phyloP scores from a whole-genome alignment of 2,113 vertebrate species.

The Sminthopsis crassicaudata region DNA sequence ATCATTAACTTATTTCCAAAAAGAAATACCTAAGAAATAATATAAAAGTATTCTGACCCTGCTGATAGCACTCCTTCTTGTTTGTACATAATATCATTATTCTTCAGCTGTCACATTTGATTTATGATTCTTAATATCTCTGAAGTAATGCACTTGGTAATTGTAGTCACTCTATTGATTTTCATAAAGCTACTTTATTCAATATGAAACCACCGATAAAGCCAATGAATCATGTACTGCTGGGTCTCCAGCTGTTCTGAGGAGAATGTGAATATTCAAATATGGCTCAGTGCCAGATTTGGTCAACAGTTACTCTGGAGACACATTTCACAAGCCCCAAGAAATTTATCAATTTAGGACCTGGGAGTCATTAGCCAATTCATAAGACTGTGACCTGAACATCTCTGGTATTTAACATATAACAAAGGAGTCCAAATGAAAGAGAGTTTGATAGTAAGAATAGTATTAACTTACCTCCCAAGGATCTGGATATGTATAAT shows the following conservation, averaged over 20 bases:
- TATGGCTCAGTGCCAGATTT: constrained; percentile 58
- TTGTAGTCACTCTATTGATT: constrained; percentile 82
- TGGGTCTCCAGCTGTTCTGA: constrained; percentile 54
- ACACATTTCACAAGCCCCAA: constrained; percentile 68
- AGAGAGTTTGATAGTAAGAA: constrained; percentile 69
- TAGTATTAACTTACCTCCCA: constrained; percentile 74
- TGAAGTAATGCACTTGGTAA: constrained; percentile 81
- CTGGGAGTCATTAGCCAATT: constrained; percentile 71
- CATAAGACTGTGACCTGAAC: constrained; percentile 68
- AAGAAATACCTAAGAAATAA: constrained; percentile 4
- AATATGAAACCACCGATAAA: constrained; percentile 73
- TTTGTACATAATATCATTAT: constrained; percentile 65
- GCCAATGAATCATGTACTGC: constrained; percentile 66
- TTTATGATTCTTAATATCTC: constrained; percentile 80
- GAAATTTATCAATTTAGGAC: constrained; percentile 72
- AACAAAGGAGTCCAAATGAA: constrained; percentile 78
- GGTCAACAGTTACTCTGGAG: constrained; percentile 72
- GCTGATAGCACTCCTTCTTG: constrained; percentile 50
- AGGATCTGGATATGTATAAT: constrained; percentile 69
- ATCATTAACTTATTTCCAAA: constrained; percentile 17
- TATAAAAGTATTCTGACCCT: constrained; percentile 33
- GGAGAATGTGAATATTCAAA: constrained; percentile 77
- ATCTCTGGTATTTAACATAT: constrained; percentile 67
- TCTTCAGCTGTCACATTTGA: constrained; percentile 75
- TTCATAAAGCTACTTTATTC: constrained; percentile 80